A percentile compares a stretch with the other conserved stretches of the same genome.
phyloP scores from a whole-genome alignment of 2,888 invertebrate genomes.

The Heterodera filipjevi region DNA sequence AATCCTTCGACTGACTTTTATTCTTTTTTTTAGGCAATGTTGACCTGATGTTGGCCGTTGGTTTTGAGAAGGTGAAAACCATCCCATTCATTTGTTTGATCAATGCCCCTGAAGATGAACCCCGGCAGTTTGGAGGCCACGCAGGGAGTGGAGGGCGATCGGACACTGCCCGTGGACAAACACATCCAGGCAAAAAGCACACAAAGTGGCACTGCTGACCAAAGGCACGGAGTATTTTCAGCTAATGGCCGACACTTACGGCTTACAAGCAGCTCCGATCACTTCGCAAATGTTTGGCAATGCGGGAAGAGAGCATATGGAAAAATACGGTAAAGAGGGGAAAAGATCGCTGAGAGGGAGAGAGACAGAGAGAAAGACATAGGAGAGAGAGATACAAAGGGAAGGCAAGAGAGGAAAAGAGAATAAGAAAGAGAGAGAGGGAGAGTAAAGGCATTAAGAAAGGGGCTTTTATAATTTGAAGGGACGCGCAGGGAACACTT shows the following conservation, averaged over 20 bases:
- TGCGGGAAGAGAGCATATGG: constrained; percentile 93
- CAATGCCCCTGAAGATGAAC: constrained; percentile 75
- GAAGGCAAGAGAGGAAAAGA: not conserved
- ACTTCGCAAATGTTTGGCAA: constrained; percentile 91
- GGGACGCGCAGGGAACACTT: constrained; percentile 87
- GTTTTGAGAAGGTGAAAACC: constrained; percentile 81
- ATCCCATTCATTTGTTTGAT: not conserved
- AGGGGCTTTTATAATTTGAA: constrained; percentile 38
- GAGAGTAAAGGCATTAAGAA: not conserved
- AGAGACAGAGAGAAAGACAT: not conserved
- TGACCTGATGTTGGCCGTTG: constrained; percentile 87
- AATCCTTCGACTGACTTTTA: not conserved
- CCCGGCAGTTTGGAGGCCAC: constrained; percentile 78
- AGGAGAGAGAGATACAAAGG: not conserved
- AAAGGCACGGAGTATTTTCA: constrained; percentile 74
- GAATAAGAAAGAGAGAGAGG: not conserved
- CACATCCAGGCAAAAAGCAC: constrained; percentile 59
- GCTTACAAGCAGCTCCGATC: constrained; percentile 78
- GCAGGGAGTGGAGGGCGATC: constrained; percentile 71
- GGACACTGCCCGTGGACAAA: constrained; percentile 76
- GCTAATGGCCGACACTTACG: constrained; percentile 81
- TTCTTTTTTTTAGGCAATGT: constrained; percentile 71
- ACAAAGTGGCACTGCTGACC: constrained; percentile 70
- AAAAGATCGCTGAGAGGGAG: not conserved
- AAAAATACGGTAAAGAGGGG: constrained; percentile 76